These are phyloP conservation scores for Lycaena phlaeas DNA, from an alignment of 2,888 invertebrate genomes.

Conservation along the genomic window DNA sequence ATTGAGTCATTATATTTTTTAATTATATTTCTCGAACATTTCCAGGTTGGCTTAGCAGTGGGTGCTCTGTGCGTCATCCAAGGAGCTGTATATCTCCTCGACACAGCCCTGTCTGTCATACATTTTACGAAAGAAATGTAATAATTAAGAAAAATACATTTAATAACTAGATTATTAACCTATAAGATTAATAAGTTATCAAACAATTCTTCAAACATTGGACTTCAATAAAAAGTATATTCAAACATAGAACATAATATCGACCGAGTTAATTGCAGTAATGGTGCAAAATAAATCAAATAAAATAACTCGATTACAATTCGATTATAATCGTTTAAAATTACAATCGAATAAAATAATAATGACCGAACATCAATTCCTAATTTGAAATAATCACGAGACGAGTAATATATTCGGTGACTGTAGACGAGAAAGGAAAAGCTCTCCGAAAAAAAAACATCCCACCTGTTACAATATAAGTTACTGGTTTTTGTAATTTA, in stretches of 20 bases:
- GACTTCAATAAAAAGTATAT: not conserved
- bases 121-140: slow-evolving; percentile 80
- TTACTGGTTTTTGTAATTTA: not conserved
- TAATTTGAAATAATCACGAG: not conserved
- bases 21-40: no score
- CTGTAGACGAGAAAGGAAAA: not conserved
- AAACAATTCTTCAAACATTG: not conserved
- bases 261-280: not conserved
- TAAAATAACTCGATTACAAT: no score
- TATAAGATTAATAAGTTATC: not conserved
- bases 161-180: not conserved
- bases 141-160: no score
- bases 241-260: not conserved
- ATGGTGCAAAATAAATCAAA: not conserved
- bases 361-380: not conserved
- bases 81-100: slow-evolving; percentile 85
- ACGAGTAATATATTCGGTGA: not conserved
- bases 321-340: not conserved
- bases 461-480: slow-evolving; percentile 1
- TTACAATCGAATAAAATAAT: not conserved
- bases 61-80: slow-evolving; percentile 86
- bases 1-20: no score
- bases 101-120: slow-evolving; percentile 83
- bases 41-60: slow-evolving; percentile 83
- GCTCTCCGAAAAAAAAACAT: not conserved